Base-by-base conservation (phyloP, 1,140 invertebrate species). In the Drosophila navojoa region DNA sequence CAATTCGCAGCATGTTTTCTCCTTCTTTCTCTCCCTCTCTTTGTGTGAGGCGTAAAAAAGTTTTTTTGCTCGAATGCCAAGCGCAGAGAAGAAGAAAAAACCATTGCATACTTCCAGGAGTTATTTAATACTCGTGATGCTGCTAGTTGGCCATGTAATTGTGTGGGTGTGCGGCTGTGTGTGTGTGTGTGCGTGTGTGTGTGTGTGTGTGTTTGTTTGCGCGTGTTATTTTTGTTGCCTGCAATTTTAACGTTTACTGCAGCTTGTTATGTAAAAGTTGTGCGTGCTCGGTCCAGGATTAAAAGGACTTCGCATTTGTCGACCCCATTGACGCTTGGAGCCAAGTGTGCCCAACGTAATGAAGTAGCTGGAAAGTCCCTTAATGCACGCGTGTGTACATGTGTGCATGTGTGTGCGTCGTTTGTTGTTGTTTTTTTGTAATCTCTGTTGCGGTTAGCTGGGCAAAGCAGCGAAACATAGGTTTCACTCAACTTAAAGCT, bases 111-210 rank as follows among this genome's bases (percentile, higher is more conserved):
- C 80, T 90, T 85, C 59, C 58, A 53, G 81, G 81, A 86, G 85
- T 90, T 90, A 74, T 80, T 87, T 87, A 87, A 87, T 87, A 79
- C 79, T 79, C 82, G 79, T 77, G 77, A 77, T 60, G 77, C 67
- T 85, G 64, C 73, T 72, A 69, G 81, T 62, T 71, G 72, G 54
- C 77, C 77, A 71, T 90, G 84, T 90, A 89, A 89, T 90, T 89
- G 84, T 79, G 71, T 73, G 70, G 45, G 76, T 61, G 35, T 49
- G 58, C 27, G 44, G 40, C 47, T 44, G 40, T 45, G 13, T 50
- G 22, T 9, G n/a, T 61, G 47, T 32, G 22, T 57, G 27, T 50
- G 22, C 6, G n/a, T 61, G 47, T 32, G 22, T 57, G 27, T 22
- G 47, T 45, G 62, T 67, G 27, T 29, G 52, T 82, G 53, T 61